Base-by-base conservation (phyloP, 2,113 vertebrate species). In the Sapajus apella region DNA sequence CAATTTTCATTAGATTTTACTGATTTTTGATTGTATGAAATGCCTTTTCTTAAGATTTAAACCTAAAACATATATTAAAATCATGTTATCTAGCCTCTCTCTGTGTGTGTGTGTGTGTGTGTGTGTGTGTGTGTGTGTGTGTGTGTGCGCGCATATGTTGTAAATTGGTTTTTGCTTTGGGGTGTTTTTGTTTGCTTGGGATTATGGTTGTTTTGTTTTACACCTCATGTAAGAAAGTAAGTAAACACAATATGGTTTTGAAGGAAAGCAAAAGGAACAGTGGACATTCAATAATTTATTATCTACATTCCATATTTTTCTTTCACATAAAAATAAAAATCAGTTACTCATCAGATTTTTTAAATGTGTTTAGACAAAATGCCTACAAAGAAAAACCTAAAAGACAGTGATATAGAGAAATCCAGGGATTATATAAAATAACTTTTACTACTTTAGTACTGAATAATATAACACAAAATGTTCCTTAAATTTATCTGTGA, bases 231-330 rank as follows among this genome's bases (percentile, higher is more conserved):
- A 68, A 8, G 94, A 82, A 61, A 95, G 17, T 52, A 95, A 80
- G 27, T 43, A 88, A 20, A 68, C 3, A 40, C 58, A 35, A 30
- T 50, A 32, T 23, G 58, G 43, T 90, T 94, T 85, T 61, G 16
- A 90, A 79, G 96, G 11, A 43, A 97, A 97, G 93, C 47, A 97
- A 97, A 97, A 9, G 45, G 87, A 95, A 68, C 30, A 86, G 45
- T 47, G 35, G 70, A 70, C n/a, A 77, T 52, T 55, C 11, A 50
- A 52, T 5, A 94, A 50, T 72, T 2, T 90, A 37, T 84, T 64
- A 88, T 85, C 55, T 91, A 90, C 4, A 72, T 86, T 94, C 58
- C 80, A 17, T 17, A 32, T 70, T 61, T 58, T 94, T 66, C 45
- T 84, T 98, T 87, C 20, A 90, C n/a, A 40, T 40, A n/a, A 90